Conservation (phyloP, 2,888 invertebrate species). For the Cephus rjabovi region DNA sequence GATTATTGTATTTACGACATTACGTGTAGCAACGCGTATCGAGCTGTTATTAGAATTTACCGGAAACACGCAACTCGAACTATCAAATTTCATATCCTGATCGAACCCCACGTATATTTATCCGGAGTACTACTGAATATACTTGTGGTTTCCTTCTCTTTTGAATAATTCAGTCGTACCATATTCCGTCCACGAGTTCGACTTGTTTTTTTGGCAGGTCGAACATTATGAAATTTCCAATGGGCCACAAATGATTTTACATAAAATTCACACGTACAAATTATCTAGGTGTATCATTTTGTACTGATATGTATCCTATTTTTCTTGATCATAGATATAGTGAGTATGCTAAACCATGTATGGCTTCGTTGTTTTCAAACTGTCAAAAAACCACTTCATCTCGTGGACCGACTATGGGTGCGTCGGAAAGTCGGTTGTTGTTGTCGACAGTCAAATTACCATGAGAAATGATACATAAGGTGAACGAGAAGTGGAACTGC, state of each 20-base stretch:
- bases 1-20: conserved; percentile 20
- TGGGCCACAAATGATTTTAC: too few relatives aligned
- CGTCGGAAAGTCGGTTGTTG: not conserved
- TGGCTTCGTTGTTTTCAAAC: too few relatives aligned
- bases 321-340: too few relatives aligned
- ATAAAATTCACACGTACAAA: too few relatives aligned
- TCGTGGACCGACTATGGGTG: not conserved
- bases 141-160: not conserved
- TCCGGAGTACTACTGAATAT: not conserved
- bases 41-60: not conserved
- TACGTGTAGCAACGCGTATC: conserved; percentile 11
- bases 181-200: too few relatives aligned
- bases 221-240: too few relatives aligned
- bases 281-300: too few relatives aligned
- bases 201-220: too few relatives aligned
- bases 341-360: too few relatives aligned
- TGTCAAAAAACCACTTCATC: too few relatives aligned
- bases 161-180: not conserved
- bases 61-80: not conserved
- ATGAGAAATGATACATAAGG: not conserved
- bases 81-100: not conserved
- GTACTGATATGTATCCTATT: too few relatives aligned
- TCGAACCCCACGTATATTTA: not conserved
- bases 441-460: not conserved
- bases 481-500: not conserved